Conservation (phyloP, 2,113 vertebrate genomes). For the Phrynocephalus versicolor region DNA sequence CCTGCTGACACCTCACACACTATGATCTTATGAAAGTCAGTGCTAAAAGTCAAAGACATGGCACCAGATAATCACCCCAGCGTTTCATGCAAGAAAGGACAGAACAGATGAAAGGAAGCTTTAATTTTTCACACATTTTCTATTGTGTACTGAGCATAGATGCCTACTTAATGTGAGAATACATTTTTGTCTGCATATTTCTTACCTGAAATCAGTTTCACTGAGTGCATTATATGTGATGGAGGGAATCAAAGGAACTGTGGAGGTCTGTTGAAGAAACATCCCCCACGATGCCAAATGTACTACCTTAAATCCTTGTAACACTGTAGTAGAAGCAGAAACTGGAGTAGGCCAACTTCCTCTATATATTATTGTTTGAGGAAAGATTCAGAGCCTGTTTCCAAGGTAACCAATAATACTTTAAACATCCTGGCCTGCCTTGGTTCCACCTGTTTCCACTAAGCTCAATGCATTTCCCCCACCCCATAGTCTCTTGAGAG, state of each 20-base stretch:
- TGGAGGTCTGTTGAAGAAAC: constrained; percentile 20
- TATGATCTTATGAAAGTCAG: background rate
- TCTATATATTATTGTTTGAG: constrained; percentile 65
- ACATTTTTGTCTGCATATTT: background rate
- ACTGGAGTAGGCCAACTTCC: constrained; percentile 58
- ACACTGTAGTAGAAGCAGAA: background rate
- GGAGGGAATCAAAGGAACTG: background rate
- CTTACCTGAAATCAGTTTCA: background rate
- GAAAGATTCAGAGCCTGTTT: constrained; percentile 70
- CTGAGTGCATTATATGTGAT: background rate
- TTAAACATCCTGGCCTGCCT: constrained; percentile 49
- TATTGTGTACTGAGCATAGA: background rate
- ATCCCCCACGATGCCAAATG: background rate
- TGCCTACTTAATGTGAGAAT: no score
- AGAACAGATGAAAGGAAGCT: background rate
- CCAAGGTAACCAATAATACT: constrained; percentile 72
- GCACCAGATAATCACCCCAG: background rate
- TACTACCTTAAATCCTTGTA: constrained; percentile 55
- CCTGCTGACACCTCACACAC: background rate
- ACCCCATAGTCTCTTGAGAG: constrained; percentile 33
- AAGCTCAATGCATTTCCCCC: constrained; percentile 60
- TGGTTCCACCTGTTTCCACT: constrained; percentile 52
- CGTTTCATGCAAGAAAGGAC: background rate
- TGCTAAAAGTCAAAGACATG: background rate
- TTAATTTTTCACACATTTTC: background rate